These are phyloP conservation scores for Drosophila pallidifrons DNA, from an alignment of 1,140 invertebrate species.

Conservation along the genomic window DNA sequence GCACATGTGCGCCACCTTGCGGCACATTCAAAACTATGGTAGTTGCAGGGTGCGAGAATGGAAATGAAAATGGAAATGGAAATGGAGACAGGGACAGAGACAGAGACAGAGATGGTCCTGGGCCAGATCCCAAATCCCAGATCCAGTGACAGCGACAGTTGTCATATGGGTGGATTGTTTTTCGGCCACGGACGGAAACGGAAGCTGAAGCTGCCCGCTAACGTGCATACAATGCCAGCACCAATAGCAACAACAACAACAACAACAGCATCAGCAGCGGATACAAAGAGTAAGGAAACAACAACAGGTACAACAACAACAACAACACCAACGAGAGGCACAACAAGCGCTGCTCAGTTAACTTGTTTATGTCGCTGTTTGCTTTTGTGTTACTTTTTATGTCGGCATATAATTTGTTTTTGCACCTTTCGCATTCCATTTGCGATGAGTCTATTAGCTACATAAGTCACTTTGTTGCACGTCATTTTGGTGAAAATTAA, in stretches of 20 bases:
- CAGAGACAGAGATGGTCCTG: neutral
- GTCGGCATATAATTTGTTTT: constrained; percentile 64
- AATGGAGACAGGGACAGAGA: constrained; percentile 20
- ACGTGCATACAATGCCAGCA: constrained; percentile 58
- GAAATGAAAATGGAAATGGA: constrained; percentile 11
- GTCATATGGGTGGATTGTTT: constrained; percentile 80
- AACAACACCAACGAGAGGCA: constrained; percentile 29
- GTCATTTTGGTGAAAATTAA: neutral
- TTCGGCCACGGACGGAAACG: constrained; percentile 68
- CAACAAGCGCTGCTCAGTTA: constrained; percentile 63
- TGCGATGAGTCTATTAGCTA: neutral
- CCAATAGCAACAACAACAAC: constrained; percentile 37
- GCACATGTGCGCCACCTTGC: constrained; percentile 70
- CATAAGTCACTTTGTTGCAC: neutral
- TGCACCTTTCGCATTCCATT: neutral
- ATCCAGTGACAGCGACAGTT: constrained; percentile 55
- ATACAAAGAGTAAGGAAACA: constrained; percentile 9
- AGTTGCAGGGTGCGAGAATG: constrained; percentile 42
- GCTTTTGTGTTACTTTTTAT: constrained; percentile 74
- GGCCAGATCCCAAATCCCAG: constrained; percentile 15
- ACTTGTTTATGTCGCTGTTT: constrained; percentile 78
- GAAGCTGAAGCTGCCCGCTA: constrained; percentile 75
- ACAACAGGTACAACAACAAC: constrained; percentile 20
- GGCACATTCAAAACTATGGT: constrained; percentile 56
- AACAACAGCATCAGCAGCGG: constrained; percentile 24